Conservation (phyloP, 2,113 vertebrate genomes). For the Pygoscelis adeliae region DNA sequence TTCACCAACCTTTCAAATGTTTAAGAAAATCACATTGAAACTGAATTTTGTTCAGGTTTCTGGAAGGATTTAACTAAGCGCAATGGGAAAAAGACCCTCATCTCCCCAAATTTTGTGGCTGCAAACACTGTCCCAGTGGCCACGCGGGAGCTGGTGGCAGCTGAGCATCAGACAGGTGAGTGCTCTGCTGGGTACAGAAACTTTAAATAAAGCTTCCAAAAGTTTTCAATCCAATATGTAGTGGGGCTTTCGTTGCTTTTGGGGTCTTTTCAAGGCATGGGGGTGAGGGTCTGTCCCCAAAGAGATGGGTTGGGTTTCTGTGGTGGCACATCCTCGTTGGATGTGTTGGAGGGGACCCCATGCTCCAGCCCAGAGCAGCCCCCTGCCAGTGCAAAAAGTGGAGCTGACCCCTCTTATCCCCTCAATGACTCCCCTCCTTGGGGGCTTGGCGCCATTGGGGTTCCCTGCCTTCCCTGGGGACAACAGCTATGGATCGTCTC, state of each 20-base stretch:
- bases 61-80: not conserved
- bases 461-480: not conserved
- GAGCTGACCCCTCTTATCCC: not conserved
- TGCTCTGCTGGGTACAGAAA: not conserved
- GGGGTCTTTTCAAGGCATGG: not conserved
- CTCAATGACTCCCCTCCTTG: not conserved
- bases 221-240: not conserved
- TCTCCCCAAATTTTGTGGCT: not conserved
- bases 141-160: not conserved
- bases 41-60: not conserved
- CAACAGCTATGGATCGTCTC: not conserved
- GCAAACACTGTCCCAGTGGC: not conserved
- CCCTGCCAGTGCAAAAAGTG: not conserved
- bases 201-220: not conserved
- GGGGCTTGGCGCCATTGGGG: not conserved
- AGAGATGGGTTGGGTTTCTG: not conserved
- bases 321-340: fast-evolving
- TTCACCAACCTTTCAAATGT: not conserved
- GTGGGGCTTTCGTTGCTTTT: not conserved
- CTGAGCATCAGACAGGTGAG: not conserved
- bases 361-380: not conserved
- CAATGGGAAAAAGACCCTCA: not conserved
- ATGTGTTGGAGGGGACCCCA: not conserved
- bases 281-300: not conserved
- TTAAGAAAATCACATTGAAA: not conserved